Evolutionary conservation across 92 coral and sea anemone species (phyloP), one percentile per base, ranked within the genome.

Genomic region (Pocillopora grandis): DNA sequence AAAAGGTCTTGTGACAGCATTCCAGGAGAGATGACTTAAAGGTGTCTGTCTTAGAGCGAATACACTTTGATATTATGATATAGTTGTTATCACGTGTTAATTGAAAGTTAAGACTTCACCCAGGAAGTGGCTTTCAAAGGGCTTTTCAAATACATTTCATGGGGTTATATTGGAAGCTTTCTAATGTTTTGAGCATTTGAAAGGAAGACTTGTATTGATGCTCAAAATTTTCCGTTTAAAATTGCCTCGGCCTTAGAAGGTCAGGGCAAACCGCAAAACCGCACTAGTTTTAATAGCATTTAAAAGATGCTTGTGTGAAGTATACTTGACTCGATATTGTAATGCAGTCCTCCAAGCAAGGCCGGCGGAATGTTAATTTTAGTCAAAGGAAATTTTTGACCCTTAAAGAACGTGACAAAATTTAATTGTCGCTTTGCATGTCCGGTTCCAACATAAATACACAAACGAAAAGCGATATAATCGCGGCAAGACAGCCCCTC

Each of bases 201-300:
- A 61, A 70, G 31, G 31, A 27, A 70, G 33, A 55, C 10, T 3
- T 70, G 14, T 37, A 63, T 62, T 77, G 36, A 37, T 1, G 36
- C 58, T 62, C n/a, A 23, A 27, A 13, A 18, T 61, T 59, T 37
- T 58, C 71, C 67, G 81, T 77, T 59, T 58, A 36, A 58, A 62
- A 35, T 33, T 35, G 59, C 31, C 36, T 76, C 80, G 67, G 80
- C 14, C 61, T 75, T 12, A 19, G 15, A 75, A 14, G 73, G 71
- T 18, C 2, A 37, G 11, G 75, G 75, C 2, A 55, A 36, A 37
- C 75, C 75, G 42, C 75, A 70, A 70, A 70, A 70, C 57, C 56
- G 14, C 17, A 70, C n/a, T 42, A 42, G 52, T 3, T 42, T 42
- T 2, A 70, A 70, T 11, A 17, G 23, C 9, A 49, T 36, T 70